phyloP scores from a whole-genome alignment of 2,113 vertebrate genomes.

The Psittacula cyanocephala region DNA sequence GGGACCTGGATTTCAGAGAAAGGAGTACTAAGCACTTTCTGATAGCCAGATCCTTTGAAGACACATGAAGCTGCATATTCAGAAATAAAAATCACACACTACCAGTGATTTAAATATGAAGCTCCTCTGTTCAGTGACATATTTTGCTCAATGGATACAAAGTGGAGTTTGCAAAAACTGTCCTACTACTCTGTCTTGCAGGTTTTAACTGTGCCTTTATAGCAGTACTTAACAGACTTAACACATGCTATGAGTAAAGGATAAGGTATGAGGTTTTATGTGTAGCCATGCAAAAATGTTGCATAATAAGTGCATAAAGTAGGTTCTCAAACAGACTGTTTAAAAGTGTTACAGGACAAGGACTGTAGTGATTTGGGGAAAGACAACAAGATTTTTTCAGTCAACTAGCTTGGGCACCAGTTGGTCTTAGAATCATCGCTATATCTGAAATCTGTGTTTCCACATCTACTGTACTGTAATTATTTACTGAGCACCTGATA shows the following conservation, averaged over 20 bases:
- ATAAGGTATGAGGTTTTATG: not conserved
- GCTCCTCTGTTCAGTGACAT: not conserved
- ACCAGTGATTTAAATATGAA: not conserved
- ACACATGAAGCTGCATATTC: not conserved
- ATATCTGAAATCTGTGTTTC: not conserved
- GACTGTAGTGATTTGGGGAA: not conserved
- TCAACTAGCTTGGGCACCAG: not conserved
- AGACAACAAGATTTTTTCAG: not conserved
- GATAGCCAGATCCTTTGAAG: not conserved
- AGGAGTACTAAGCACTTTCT: not conserved
- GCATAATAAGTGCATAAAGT: not conserved
- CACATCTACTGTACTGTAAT: not conserved
- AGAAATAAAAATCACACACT: not conserved
- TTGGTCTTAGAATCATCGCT: not conserved
- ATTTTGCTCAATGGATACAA: not conserved
- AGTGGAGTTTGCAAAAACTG: not conserved
- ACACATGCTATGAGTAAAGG: not conserved
- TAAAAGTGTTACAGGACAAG: not conserved
- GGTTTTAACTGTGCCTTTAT: not conserved
- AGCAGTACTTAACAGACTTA: not conserved
- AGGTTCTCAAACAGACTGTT: not conserved
- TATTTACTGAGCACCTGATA: not conserved
- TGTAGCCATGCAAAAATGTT: not conserved
- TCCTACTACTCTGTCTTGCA: not conserved
- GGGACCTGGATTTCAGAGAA: conserved; percentile 1